Evolutionary conservation across 2,113 vertebrate genomes (phyloP).

Genomic region (Lagenorhynchus albirostris): DNA sequence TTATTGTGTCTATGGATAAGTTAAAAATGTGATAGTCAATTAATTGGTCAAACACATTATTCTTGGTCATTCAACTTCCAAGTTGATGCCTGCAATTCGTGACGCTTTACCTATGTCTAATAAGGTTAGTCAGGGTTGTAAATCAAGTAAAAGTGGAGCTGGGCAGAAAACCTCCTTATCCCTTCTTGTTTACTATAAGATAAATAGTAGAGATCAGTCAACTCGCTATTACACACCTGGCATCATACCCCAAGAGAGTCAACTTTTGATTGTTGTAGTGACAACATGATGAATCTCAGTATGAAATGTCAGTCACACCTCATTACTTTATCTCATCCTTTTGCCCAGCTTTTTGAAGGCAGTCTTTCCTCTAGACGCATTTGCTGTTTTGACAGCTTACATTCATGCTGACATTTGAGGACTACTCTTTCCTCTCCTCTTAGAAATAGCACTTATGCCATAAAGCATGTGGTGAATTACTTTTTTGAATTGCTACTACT

Average conservation of each 20-base stretch:
- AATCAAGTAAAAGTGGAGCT: background rate
- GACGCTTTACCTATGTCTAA: rapidly evolving
- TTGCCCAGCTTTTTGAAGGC: background rate
- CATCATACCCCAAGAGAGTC: background rate
- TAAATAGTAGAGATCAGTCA: background rate
- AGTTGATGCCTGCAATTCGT: background rate
- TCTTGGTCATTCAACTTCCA: background rate
- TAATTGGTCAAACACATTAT: background rate
- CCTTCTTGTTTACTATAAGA: background rate
- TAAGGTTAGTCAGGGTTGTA: background rate
- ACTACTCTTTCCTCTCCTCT: background rate
- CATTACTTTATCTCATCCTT: constrained; percentile 18
- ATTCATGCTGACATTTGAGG: background rate
- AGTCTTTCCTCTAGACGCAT: background rate
- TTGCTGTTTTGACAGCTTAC: constrained; percentile 26
- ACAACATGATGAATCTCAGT: background rate
- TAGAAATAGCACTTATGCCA: background rate
- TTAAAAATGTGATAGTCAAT: background rate
- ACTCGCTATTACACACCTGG: background rate
- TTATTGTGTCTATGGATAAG: background rate
- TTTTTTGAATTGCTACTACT: background rate
- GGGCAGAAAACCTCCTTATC: background rate
- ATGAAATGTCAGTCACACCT: background rate
- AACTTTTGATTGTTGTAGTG: constrained; percentile 1
- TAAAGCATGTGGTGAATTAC: background rate